These are phyloP conservation scores for Lucifuga dentata DNA, from an alignment of 2,113 vertebrate genomes.

Conservation along the genomic window DNA sequence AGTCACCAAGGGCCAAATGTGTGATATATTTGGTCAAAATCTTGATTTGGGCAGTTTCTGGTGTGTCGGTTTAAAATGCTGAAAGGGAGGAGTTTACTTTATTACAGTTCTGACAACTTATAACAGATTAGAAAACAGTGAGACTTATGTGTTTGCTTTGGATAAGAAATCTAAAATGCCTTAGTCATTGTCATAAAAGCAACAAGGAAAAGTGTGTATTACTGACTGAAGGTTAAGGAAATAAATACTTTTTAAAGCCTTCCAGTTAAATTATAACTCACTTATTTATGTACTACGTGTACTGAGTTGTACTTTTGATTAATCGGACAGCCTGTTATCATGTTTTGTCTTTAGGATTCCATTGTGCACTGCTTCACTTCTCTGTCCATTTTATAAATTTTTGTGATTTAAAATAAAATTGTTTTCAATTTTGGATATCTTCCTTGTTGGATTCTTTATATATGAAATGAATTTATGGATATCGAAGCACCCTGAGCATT, in stretches of 20 bases:
- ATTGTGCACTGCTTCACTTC: slow-evolving; percentile 48
- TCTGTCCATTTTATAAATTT: slow-evolving; percentile 75
- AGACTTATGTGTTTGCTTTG: too few species aligned
- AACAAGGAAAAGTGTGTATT: not conserved
- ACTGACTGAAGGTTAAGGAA: not conserved
- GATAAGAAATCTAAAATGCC: too few species aligned
- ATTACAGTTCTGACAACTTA: too few species aligned
- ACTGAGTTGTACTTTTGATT: slow-evolving; percentile 58
- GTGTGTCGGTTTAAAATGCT: too few species aligned
- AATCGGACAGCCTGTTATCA: slow-evolving; percentile 6
- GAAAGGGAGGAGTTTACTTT: too few species aligned
- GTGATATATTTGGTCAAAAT: too few species aligned
- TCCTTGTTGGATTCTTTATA: not conserved
- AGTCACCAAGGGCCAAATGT: not conserved
- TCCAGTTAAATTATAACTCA: slow-evolving; percentile 9
- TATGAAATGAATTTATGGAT: too few species aligned
- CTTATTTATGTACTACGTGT: slow-evolving; percentile 4
- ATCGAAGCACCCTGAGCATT: too few species aligned
- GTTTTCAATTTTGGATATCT: slow-evolving; percentile 65
- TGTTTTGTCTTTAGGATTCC: not conserved
- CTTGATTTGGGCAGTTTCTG: too few species aligned
- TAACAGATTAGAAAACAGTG: not conserved
- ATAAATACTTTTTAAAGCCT: not conserved
- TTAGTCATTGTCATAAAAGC: not conserved
- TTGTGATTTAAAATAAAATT: slow-evolving; percentile 79